Evolutionary conservation across 1,140 invertebrate species (phyloP), one percentile per base, ranked within the genome.

Genomic region (Babylonia areolata): DNA sequence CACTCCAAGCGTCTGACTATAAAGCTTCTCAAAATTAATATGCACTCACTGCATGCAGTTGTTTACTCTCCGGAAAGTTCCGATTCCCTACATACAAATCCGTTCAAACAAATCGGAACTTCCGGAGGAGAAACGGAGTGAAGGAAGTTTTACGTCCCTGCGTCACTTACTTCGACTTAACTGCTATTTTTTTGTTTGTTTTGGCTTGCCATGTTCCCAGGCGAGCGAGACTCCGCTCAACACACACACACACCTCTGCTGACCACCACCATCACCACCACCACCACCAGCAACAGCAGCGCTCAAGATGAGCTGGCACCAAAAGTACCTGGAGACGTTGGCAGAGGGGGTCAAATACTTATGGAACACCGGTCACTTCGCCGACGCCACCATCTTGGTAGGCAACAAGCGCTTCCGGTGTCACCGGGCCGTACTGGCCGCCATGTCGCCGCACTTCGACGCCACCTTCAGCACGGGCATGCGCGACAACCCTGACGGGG

Each of bases 391-490:
- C 64, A 87, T 91, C 35, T 71, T 88, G 42, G 90, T 91, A 2
- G 86, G 88, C 42, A 87, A 88, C 58, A 89, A 89, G 46, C 88
- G 88, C 37, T 91, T 90, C 88, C 89, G 87, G 58, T 90, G 88
- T 78, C 90, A 91, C 78, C 79, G 87, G 73, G 83, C 89, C 54
- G 87, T 91, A 31, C 86, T 91, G 71, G 86, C 90, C 28, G 80
- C 90, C n/a, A 88, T 90, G 73, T 91, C 90, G 54, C 85, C 88
- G n/a, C 89, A 91, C 42, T 91, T 91, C 64, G 89, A 91, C 85
- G 90, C 88, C 71, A 91, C 89, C 84, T 91, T 90, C 85, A 86
- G 88, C 6, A 90, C 90, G 0, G 91, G 91, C 46, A 91, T 92
- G 90, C 71, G 90, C 2, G 91, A 92, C 81, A 90, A 89, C 71